phyloP scores from a whole-genome alignment of 2,113 vertebrate genomes.

The Meleagris gallopavo region DNA sequence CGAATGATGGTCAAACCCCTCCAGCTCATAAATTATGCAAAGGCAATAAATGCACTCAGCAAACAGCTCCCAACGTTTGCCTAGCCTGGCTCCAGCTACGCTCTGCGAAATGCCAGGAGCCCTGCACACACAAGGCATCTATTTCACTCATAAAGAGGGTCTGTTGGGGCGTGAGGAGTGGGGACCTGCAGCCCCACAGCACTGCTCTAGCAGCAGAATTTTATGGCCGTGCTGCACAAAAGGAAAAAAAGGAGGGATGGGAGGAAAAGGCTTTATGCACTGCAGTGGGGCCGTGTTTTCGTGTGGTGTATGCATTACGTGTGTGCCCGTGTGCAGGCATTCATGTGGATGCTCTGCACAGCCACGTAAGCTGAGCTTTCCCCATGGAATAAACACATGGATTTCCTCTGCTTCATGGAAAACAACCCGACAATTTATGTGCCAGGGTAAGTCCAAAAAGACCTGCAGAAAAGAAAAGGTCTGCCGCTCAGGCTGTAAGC shows the following conservation, averaged over 20 bases:
- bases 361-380: neutral
- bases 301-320: neutral
- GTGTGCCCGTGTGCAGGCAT: neutral
- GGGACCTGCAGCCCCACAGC: neutral
- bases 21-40: slow-evolving; percentile 96
- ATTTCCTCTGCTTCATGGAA: neutral
- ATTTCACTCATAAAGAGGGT: slow-evolving; percentile 73
- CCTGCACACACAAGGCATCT: slow-evolving; percentile 65
- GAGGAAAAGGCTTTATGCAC: neutral
- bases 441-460: neutral
- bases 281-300: neutral
- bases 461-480: neutral
- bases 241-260: neutral
- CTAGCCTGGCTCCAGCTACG: slow-evolving; percentile 75
- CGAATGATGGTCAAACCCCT: slow-evolving; percentile 87
- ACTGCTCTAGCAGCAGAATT: neutral
- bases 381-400: neutral
- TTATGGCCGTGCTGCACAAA: slow-evolving; percentile 2
- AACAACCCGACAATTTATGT: neutral
- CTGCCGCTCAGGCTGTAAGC: neutral
- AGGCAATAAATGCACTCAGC: slow-evolving; percentile 92
- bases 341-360: neutral
- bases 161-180: slow-evolving; percentile 46
- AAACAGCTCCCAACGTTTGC: slow-evolving; percentile 82
- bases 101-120: slow-evolving; percentile 71